phyloP scores from a whole-genome alignment of 2,113 vertebrate species.

The Tragelaphus strepsiceros region DNA sequence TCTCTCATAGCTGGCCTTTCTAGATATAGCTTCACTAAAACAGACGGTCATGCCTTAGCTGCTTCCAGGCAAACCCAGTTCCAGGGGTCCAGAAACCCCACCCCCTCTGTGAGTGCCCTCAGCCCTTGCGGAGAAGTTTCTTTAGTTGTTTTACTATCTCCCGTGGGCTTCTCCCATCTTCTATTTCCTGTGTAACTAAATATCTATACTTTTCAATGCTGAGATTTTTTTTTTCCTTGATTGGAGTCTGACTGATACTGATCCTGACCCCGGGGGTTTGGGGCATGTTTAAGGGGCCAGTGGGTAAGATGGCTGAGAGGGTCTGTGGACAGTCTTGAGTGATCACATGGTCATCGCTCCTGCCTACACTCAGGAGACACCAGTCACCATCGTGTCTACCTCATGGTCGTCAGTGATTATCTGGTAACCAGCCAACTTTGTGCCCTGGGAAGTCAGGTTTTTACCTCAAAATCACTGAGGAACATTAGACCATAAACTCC shows the following conservation, averaged over 20 bases:
- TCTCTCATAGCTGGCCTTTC: background rate
- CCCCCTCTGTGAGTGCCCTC: background rate
- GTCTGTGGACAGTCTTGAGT: background rate
- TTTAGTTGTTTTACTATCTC: background rate
- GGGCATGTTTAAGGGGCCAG: background rate
- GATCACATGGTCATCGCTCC: fast-evolving
- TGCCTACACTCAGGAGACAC: background rate
- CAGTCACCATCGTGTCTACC: background rate
- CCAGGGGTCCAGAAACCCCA: background rate
- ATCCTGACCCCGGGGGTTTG: fast-evolving
- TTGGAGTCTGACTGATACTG: background rate
- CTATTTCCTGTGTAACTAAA: background rate
- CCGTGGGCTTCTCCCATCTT: background rate
- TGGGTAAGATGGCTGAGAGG: background rate
- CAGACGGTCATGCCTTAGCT: background rate
- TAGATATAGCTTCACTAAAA: background rate
- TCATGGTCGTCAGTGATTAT: background rate
- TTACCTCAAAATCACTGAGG: background rate
- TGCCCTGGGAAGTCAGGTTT: background rate
- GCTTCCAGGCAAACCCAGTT: background rate
- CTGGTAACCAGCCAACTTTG: background rate
- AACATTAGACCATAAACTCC: background rate
- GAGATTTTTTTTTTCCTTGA: background rate
- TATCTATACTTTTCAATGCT: background rate
- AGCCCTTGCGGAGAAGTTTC: background rate